Conservation (phyloP, 2,888 invertebrate species). For the Xylophagus ater region DNA sequence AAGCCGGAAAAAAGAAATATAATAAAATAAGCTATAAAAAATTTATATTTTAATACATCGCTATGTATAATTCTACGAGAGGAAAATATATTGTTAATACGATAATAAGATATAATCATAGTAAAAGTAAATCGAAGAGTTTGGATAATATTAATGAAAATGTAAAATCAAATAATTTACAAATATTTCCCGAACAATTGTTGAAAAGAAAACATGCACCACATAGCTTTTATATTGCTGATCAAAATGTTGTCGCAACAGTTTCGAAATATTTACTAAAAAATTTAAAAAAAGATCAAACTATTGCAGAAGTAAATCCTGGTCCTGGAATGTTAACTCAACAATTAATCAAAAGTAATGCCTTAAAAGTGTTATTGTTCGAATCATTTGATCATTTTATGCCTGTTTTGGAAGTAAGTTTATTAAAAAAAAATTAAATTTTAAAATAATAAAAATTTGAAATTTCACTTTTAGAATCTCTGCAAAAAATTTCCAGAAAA, state of each 20-base stretch:
- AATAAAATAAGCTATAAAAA: no score
- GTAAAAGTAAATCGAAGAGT: no score
- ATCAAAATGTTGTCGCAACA: constrained; percentile 23
- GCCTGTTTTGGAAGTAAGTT: constrained; percentile 39
- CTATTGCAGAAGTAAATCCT: constrained; percentile 53
- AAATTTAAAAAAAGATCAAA: constrained; percentile 23
- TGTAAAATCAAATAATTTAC: no score
- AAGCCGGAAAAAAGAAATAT: no score
- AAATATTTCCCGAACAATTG: no score
- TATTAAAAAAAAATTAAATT: constrained; percentile 1
- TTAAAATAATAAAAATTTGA: constrained; percentile 1
- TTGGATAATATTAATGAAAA: no score
- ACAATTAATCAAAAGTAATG: constrained; percentile 42
- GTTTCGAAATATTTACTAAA: constrained; percentile 26
- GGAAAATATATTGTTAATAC: no score
- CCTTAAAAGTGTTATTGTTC: constrained; percentile 46
- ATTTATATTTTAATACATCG: no score
- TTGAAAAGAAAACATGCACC: no score
- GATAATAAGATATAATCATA: no score
- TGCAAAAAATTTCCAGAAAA: constrained; percentile 36
- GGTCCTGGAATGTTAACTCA: constrained; percentile 54
- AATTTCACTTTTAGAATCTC: constrained; percentile 29
- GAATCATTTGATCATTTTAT: constrained; percentile 46
- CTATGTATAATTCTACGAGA: no score
- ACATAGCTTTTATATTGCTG: constrained; percentile 27